Evolutionary conservation across 2,888 invertebrate species (phyloP).

Genomic region (Pseudeuparius sepicola): DNA sequence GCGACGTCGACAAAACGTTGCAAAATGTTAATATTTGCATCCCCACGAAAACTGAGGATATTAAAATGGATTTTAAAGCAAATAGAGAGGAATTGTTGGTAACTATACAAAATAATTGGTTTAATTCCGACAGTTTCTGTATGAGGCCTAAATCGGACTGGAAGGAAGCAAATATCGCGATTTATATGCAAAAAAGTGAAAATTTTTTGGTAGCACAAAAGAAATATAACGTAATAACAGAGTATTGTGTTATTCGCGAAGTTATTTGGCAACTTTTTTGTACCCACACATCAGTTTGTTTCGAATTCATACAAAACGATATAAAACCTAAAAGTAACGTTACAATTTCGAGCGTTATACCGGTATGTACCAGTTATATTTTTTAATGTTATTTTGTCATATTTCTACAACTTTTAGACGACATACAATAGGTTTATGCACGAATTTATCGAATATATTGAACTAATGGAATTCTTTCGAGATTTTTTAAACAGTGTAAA

Average conservation of each 20-base stretch:
- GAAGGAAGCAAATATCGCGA: conserved; percentile 32
- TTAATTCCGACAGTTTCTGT: conserved; percentile 25
- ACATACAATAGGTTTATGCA: conserved; percentile 28
- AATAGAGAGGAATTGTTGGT: conserved; percentile 27
- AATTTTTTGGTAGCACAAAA: no score
- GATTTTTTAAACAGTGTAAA: conserved; percentile 26
- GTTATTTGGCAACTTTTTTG: conserved; percentile 35
- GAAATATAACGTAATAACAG: conserved; percentile 34
- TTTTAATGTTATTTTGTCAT: conserved; percentile 1
- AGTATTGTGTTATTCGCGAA: conserved; percentile 37
- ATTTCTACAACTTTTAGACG: conserved; percentile 21
- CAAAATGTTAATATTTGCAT: no score
- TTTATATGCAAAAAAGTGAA: conserved; percentile 33
- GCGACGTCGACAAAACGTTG: no score
- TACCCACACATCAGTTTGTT: conserved; percentile 31
- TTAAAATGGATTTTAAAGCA: conserved; percentile 24
- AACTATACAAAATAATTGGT: conserved; percentile 34
- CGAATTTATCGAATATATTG: conserved; percentile 33
- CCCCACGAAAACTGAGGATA: no score
- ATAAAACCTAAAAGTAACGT: conserved; percentile 30
- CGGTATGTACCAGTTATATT: conserved; percentile 26
- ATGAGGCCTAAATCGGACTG: conserved; percentile 30
- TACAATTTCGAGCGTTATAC: conserved; percentile 34
- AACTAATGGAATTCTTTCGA: conserved; percentile 32
- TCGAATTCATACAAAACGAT: conserved; percentile 28